These are phyloP conservation scores for Synergus laeviventris DNA, from an alignment of 2,888 invertebrate genomes.

Conservation along the genomic window DNA sequence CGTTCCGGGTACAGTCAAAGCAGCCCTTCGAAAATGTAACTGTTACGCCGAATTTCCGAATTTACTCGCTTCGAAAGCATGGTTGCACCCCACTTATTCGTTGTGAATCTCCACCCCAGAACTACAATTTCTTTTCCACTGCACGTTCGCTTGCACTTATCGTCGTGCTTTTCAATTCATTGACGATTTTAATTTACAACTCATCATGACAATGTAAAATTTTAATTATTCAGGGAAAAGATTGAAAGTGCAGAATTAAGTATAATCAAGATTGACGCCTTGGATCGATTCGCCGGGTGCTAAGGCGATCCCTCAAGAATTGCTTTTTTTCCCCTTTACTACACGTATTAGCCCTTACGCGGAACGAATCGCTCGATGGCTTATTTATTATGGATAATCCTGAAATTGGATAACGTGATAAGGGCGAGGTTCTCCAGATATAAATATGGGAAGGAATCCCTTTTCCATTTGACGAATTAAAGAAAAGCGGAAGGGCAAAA, in stretches of 20 bases:
- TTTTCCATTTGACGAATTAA: slow-evolving; percentile 1
- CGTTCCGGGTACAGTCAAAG: slow-evolving; percentile 49
- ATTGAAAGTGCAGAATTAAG: not conserved
- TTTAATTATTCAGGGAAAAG: not conserved
- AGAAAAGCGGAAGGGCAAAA: slow-evolving; percentile 45
- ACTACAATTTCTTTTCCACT: not conserved
- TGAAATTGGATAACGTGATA: slow-evolving; percentile 58
- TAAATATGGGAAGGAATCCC: not conserved
- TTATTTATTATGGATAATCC: slow-evolving; percentile 65
- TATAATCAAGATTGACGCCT: slow-evolving; percentile 34
- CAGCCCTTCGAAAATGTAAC: slow-evolving; percentile 48
- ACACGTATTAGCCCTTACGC: slow-evolving; percentile 52
- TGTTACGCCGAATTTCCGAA: slow-evolving; percentile 51
- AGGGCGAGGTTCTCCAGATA: not conserved
- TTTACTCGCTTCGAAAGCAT: slow-evolving; percentile 47
- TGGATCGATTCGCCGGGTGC: slow-evolving; percentile 16
- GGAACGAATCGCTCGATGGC: slow-evolving; percentile 43
- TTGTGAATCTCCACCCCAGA: not conserved
- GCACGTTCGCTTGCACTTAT: not conserved
- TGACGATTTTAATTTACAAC: not conserved
- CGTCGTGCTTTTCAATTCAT: not conserved
- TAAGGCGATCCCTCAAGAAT: slow-evolving; percentile 23
- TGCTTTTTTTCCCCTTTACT: slow-evolving; percentile 29
- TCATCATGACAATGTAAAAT: not conserved
- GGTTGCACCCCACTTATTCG: slow-evolving; percentile 45